Conservation (phyloP, 2,113 vertebrate genomes). For the Phoxinus phoxinus region DNA sequence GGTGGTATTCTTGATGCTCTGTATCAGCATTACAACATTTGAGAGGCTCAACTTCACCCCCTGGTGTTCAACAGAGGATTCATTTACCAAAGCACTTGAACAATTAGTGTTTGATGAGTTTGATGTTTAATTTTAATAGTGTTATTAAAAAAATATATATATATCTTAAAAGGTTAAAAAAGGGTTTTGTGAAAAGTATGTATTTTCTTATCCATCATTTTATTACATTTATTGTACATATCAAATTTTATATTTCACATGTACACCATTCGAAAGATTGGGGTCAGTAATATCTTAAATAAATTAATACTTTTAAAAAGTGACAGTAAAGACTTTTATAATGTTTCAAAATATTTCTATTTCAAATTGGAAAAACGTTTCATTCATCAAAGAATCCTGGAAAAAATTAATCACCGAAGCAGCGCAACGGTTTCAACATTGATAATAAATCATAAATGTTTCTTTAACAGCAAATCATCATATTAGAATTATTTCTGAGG, state of each 20-base stretch:
- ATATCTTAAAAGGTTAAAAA: background rate
- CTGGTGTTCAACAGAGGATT: background rate
- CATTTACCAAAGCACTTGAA: background rate
- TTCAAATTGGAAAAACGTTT: background rate
- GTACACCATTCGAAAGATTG: background rate
- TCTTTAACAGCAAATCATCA: background rate
- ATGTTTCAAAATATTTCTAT: background rate
- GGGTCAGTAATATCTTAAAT: background rate
- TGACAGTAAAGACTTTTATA: background rate
- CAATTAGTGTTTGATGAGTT: background rate
- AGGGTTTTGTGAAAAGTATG: background rate
- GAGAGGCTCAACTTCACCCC: slow-evolving; percentile 6
- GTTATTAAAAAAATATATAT: background rate
- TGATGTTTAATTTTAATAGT: too few species aligned
- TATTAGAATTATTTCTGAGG: background rate
- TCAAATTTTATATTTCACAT: background rate
- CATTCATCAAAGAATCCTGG: background rate
- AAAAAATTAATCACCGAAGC: too few species aligned
- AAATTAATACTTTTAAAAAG: background rate
- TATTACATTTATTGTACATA: background rate
- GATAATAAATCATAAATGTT: background rate
- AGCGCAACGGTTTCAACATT: background rate
- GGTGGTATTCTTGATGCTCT: background rate
- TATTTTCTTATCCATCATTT: background rate
- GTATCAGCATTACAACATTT: background rate